Conservation (phyloP, 2,113 vertebrate species). For the Oncorhynchus nerka region DNA sequence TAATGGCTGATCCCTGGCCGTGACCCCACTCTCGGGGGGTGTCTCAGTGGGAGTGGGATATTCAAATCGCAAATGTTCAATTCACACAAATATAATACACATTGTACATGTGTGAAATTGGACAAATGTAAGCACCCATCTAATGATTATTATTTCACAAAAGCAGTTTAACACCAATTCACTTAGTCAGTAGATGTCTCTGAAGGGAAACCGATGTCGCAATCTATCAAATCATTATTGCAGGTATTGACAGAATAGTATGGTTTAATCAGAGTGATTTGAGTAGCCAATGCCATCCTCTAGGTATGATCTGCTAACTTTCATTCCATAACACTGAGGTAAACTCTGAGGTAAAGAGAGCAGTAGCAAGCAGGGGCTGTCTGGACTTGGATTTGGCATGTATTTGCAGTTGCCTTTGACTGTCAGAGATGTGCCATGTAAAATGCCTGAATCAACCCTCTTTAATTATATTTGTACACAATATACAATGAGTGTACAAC, state of each 20-base stretch:
- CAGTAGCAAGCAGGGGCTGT: slow-evolving; percentile 39
- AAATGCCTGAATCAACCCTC: slow-evolving; percentile 42
- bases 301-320: slow-evolving; percentile 30
- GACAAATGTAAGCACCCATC: not conserved
- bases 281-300: slow-evolving; percentile 28
- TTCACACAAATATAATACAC: too few relatives aligned
- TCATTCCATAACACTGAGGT: slow-evolving; percentile 55
- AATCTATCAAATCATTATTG: not conserved
- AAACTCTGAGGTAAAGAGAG: slow-evolving; percentile 64
- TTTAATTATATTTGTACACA: slow-evolving; percentile 17
- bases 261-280: slow-evolving; percentile 27
- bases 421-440: slow-evolving; percentile 26
- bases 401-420: slow-evolving; percentile 34
- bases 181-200: not conserved
- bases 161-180: slow-evolving; percentile 1
- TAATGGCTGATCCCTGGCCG: too few relatives aligned
- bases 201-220: not conserved
- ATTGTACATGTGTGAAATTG: too few relatives aligned
- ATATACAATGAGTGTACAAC: too few relatives aligned
- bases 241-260: not conserved
- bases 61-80: too few relatives aligned
- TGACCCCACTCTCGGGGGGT: too few relatives aligned
- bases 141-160: not conserved
- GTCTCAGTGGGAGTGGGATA: too few relatives aligned
- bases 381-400: slow-evolving; percentile 45